Base-by-base conservation (phyloP, 92 coral and sea anemone species). In the Paragorgia papillata region DNA sequence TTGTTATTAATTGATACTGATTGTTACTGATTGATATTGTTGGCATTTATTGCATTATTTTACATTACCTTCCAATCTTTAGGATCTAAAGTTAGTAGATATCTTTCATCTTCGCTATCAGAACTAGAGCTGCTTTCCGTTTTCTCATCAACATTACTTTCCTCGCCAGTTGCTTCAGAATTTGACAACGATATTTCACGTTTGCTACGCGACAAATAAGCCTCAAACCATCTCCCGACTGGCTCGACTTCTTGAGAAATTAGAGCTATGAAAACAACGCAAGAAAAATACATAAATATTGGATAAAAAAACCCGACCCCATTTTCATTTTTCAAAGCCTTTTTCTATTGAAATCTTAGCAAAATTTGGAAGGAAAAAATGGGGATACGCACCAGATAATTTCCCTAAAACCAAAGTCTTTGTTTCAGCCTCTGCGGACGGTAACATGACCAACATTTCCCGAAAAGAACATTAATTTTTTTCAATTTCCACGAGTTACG, bases 201-300 rank as follows among this genome's bases (percentile, higher is more conserved):
- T 50, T 87, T 92, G 17, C 92, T 89, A 7, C 95, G 95, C 22
- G 70, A 86, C 54, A 89, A 63, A 82, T 89, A 83, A 25, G 97
- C 97, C 79, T 95, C 95, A 83, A 76, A 91, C 99, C 99, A 95
- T 65, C 97, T 78, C 19, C 99, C 99, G 32, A 91, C 97, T 14
- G 99, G 97, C 70, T 95, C 97, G 29, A 95, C 78, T 28, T 85
- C 70, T 40, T 86, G 82, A 9, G 85, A 54, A 1, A 86, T 79
- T 51, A 95, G 95, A 30, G 97, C 99, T 95, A 49, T 25, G 9
- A n/a, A n/a, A n/a, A n/a, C n/a, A n/a, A n/a, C n/a, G n/a, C n/a
- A n/a, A n/a, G n/a, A n/a, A n/a, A n/a, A n/a, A n/a, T n/a, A n/a
- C n/a, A n/a, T n/a, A n/a, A n/a, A n/a, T n/a, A n/a, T n/a, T n/a